Evolutionary conservation across 2,888 invertebrate species (phyloP).

Genomic region (Ramazzottius varieornatus): DNA sequence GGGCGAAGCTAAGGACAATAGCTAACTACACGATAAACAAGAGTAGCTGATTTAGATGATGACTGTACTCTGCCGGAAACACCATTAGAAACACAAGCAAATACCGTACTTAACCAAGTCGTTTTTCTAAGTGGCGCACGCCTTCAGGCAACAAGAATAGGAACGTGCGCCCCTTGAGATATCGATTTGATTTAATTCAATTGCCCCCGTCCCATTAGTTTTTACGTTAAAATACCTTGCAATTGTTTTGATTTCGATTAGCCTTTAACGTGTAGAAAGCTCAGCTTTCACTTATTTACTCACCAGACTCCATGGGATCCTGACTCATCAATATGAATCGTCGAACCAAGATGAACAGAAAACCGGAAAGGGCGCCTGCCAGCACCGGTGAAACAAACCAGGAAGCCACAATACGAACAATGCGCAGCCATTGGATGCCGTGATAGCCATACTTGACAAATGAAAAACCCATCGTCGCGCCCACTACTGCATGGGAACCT

Average conservation of each 20-base stretch:
- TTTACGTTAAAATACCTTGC: too few relatives aligned
- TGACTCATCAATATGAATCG: slow-evolving; percentile 38
- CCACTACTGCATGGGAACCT: slow-evolving; percentile 93
- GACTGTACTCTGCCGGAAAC: too few relatives aligned
- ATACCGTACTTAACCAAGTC: too few relatives aligned
- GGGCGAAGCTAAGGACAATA: not conserved
- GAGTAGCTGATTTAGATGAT: too few relatives aligned
- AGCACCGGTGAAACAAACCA: slow-evolving; percentile 90
- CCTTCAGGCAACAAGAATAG: too few relatives aligned
- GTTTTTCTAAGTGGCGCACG: too few relatives aligned
- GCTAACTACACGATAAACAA: not conserved
- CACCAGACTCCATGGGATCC: not conserved
- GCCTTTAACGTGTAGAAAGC: too few relatives aligned
- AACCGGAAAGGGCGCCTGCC: slow-evolving; percentile 61
- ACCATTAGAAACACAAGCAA: too few relatives aligned
- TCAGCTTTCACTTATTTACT: too few relatives aligned
- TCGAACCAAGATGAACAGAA: slow-evolving; percentile 50
- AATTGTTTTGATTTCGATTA: not conserved
- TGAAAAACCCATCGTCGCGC: slow-evolving; percentile 88
- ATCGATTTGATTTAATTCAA: too few relatives aligned
- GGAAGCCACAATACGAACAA: slow-evolving; percentile 45
- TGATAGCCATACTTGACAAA: slow-evolving; percentile 59
- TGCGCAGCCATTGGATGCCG: slow-evolving; percentile 58
- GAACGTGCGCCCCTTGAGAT: too few relatives aligned
- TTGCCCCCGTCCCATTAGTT: too few relatives aligned